Evolutionary conservation across 1,140 invertebrate genomes (phyloP), one percentile per base, ranked within the genome.

Genomic region (Apocrypta bakeri): DNA sequence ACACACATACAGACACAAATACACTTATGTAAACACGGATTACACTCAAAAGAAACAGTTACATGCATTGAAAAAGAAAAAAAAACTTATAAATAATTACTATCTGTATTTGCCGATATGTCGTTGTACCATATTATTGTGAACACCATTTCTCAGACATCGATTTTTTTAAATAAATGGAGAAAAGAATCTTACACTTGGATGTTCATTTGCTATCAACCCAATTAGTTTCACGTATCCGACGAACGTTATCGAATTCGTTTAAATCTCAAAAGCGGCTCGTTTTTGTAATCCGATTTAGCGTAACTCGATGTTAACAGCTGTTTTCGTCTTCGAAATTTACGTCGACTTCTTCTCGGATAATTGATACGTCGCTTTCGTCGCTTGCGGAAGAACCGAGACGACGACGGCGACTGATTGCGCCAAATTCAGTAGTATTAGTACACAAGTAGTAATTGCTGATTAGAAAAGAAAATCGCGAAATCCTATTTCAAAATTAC

Each of bases 71-170:
- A 74, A 37, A 83, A 71, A 69, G 25, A 61, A 73, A 72, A 61
- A 73, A 72, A 40, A 80, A 80, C 78, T 81, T 87, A 86, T 86
- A 86, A 86, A 88, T 87, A 86, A 87, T 87, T 86, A 88, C 85
- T 87, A 85, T 87, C 84, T 88, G 83, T 87, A 85, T 87, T 86
- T 90, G 86, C 86, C 88, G 88, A 90, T 90, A 89, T 88, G 87
- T 91, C 90, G 88, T 90, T 90, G 89, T 90, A 90, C 84, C 87
- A 91, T 90, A 90, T 90, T 90, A 90, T 89, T 91, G 90, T 90
- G 89, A 91, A 90, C 89, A 91, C 90, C 90, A 90, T 91, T 91
- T 91, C 89, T 91, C 90, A 91, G 85, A 91, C 90, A 91, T 91
- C 90, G 90, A 91, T 91, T 91, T 91, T 88, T 91, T 89, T 89